A percentile compares a stretch with the other conserved stretches of the same genome.
Evolutionary conservation across 2,888 invertebrate species (phyloP).

Genomic region (Ellobium chinense): DNA sequence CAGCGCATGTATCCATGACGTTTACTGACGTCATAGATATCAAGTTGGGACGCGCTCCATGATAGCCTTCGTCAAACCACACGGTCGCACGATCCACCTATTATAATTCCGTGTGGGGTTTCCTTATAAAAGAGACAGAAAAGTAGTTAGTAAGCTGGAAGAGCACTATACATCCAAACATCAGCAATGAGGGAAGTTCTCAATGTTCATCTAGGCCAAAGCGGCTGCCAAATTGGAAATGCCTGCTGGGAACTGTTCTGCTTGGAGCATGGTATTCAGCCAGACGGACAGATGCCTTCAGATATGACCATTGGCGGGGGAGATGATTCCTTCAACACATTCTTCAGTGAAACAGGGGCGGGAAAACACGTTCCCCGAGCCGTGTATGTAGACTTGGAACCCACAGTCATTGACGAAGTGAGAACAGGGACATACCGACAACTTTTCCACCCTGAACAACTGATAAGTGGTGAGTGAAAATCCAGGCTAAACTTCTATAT

Average conservation of each 20-base stretch:
- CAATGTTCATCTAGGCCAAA: conserved; percentile 52
- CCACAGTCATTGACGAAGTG: conserved; percentile 40
- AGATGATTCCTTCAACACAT: conserved; percentile 40
- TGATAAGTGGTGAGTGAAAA: conserved; percentile 46
- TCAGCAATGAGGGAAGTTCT: conserved; percentile 28
- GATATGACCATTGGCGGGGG: conserved; percentile 27
- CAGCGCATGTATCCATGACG: no score
- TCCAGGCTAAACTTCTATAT: no score
- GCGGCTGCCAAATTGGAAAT: conserved; percentile 81
- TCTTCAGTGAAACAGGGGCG: conserved; percentile 34
- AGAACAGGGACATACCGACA: conserved; percentile 49
- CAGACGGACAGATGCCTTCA: conserved; percentile 33
- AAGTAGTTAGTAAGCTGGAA: no score
- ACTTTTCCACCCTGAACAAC: conserved; percentile 51
- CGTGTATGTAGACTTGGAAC: conserved; percentile 28
- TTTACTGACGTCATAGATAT: no score
- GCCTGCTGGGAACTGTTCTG: conserved; percentile 82
- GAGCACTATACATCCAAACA: no score
- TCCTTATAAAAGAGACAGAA: no score
- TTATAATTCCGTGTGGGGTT: no score
- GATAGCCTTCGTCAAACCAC: no score
- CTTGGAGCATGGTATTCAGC: conserved; percentile 80
- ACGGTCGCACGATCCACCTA: no score
- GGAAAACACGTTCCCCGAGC: conserved; percentile 40
- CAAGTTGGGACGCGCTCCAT: no score